Evolutionary conservation across 2,797 vertebrate species (phyloP), one percentile per base, ranked within the genome.

Genomic region (Acipenser oxyrinchus): DNA sequence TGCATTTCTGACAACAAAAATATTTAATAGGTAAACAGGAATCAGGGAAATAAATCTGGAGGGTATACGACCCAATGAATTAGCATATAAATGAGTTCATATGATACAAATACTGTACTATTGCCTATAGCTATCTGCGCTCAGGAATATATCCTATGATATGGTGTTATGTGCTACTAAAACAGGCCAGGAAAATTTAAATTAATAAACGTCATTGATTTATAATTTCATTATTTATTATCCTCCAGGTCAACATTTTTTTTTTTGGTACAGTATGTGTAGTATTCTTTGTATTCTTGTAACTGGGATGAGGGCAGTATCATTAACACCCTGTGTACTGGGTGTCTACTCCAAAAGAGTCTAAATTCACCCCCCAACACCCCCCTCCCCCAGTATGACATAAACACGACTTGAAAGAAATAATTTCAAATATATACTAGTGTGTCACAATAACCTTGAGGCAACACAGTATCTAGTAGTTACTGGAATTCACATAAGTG

Each of bases 21-120:
- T 70, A 67, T 70, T 70, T 91, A 90, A 91, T 91, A 88, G 92
- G 92, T 96, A 94, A 94, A 95, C 92, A 95, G 90, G 90, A 87
- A 88, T 93, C 93, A 90, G 91, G 88, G 88, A 92, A 93, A 94
- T 93, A 90, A 95, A 92, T 87, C 86, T 86, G 86, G 90, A 94
- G 92, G 90, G 91, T 92, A 92, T 94, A 94, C 85, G 87, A 87
- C 82, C 82, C 83, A 91, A 93, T 92, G 93, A 94, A 96, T 96
- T 96, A 95, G 93, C 93, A 96, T 96, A 94, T 96, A 96, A 94
- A 96, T 96, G 92, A 96, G 91, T 93, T 94, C 91, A 92, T 93
- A 93, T 93, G 92, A 89, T 91, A 93, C 92, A 94, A 94, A 95
- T 93, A 91, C 90, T 91, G 90, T 91, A 91, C 89, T 92, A 92